Base-by-base conservation (phyloP, 1,140 invertebrate species). In the Platorchestia sp. region DNA sequence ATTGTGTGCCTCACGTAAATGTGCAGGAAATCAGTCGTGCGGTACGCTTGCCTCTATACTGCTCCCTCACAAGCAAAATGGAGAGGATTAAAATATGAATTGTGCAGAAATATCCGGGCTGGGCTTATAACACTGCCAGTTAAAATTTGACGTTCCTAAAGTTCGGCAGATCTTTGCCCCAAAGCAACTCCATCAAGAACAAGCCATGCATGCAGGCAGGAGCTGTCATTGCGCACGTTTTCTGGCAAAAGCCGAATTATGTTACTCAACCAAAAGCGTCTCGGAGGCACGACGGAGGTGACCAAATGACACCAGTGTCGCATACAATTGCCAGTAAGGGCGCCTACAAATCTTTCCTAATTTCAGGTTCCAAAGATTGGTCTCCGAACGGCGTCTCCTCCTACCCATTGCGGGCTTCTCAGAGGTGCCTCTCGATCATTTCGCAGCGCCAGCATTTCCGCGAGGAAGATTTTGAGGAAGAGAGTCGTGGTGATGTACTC, bases 171-270 rank as follows among this genome's bases (percentile, higher is more conserved):
- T 75, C 59, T 14, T 75, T 36, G 59, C 14, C 14, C 59, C 59
- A 10, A 75, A 75, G 10, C 27, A 75, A 36, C 59, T 36, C 36
- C 59, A 36, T 75, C 59, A 75, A 27, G 27, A 75, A 75, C 10
- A 22, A 22, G 14, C 10, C 59, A 75, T n/a, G n/a, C 14, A 75
- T 36, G 59, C 59, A 22, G 59, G 1, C 59, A 22, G n/a, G n/a
- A n/a, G n/a, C n/a, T n/a, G 59, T 75, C 59, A 75, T 75, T 75
- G 59, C 59, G 59, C 59, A 75, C 59, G 59, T 75, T 75, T 75
- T 75, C 59, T 75, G 59, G 59, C 59, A 75, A 75, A 75, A 75
- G 7, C 59, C 59, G 59, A 75, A 75, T 75, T 75, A 75, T 75
- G 59, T 75, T 75, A 75, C 59, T 75, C 59, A 75, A 75, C 14